Conservation (phyloP, 1,140 invertebrate genomes). For the Calliopsis andreniformis region DNA sequence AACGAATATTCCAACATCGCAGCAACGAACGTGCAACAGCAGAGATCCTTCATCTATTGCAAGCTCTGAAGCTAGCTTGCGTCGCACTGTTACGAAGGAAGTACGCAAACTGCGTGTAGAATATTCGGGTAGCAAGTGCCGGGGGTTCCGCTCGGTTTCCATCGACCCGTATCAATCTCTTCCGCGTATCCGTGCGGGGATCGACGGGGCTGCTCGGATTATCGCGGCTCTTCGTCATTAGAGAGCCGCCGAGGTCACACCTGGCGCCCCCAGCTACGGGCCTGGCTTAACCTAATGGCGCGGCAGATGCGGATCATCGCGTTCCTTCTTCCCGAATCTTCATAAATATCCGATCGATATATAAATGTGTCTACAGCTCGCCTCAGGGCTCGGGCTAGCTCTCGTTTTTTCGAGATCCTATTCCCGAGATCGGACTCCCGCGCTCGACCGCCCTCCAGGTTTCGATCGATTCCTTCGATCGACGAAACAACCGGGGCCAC, state of each 20-base stretch:
- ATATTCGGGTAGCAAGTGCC: too few species aligned
- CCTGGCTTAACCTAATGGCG: slow-evolving; percentile 64
- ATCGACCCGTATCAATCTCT: slow-evolving; percentile 59
- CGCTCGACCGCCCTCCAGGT: slow-evolving; percentile 25
- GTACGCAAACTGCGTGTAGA: neutral
- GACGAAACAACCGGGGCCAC: slow-evolving; percentile 41
- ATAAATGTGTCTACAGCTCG: slow-evolving; percentile 39
- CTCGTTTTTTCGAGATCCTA: slow-evolving; percentile 21
- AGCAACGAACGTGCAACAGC: too few species aligned
- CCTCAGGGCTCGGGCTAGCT: slow-evolving; percentile 10
- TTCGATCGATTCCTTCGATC: slow-evolving; percentile 48
- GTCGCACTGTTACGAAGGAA: neutral
- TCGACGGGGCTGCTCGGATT: slow-evolving; percentile 45
- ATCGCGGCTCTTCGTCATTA: slow-evolving; percentile 74
- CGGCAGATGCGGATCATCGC: slow-evolving; percentile 76
- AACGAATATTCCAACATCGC: too few species aligned
- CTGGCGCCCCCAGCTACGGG: slow-evolving; percentile 75
- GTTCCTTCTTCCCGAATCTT: slow-evolving; percentile 76
- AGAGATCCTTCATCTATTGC: too few species aligned
- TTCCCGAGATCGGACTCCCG: slow-evolving; percentile 48
- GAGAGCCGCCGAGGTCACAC: slow-evolving; percentile 76
- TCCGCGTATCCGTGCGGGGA: slow-evolving; percentile 47
- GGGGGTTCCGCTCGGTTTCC: neutral
- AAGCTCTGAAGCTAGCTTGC: too few species aligned
- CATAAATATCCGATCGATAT: slow-evolving; percentile 74